Evolutionary conservation across 2,888 invertebrate genomes (phyloP).

Genomic region (Microctonus hyperodae): DNA sequence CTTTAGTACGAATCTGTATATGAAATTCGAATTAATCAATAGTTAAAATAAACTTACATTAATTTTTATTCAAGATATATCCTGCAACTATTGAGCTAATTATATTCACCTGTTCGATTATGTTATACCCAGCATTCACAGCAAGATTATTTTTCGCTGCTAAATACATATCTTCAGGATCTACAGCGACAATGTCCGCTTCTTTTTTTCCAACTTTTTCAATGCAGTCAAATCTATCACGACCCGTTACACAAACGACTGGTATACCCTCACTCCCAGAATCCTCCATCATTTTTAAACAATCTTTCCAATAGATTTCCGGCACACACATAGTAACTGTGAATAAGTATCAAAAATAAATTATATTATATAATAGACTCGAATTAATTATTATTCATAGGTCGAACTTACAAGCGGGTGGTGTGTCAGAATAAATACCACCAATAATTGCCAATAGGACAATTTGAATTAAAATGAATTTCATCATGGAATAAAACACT

Average conservation of each 20-base stretch:
- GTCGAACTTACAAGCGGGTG: conserved; percentile 29
- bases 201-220: conserved; percentile 76
- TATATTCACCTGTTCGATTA: conserved; percentile 54
- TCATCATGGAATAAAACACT: conserved; percentile 9
- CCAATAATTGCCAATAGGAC: conserved; percentile 35
- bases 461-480: conserved; percentile 33
- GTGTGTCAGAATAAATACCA: conserved; percentile 25
- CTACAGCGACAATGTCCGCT: conserved; percentile 83
- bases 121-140: conserved; percentile 48
- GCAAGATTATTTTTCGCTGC: conserved; percentile 67
- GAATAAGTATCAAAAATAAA: background rate
- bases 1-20: conserved; percentile 72
- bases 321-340: conserved; percentile 81
- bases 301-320: conserved; percentile 69
- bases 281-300: conserved; percentile 72
- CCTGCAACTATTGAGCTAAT: background rate
- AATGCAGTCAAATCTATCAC: conserved; percentile 82
- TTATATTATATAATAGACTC: background rate
- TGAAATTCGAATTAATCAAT: background rate
- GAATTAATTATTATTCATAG: background rate
- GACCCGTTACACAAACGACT: conserved; percentile 73
- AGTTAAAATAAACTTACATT: too few species aligned
- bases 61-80: background rate
- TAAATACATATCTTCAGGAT: conserved; percentile 89
- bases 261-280: conserved; percentile 68